Conservation (phyloP, 2,797 vertebrate genomes). For the Anguilla obscura region DNA sequence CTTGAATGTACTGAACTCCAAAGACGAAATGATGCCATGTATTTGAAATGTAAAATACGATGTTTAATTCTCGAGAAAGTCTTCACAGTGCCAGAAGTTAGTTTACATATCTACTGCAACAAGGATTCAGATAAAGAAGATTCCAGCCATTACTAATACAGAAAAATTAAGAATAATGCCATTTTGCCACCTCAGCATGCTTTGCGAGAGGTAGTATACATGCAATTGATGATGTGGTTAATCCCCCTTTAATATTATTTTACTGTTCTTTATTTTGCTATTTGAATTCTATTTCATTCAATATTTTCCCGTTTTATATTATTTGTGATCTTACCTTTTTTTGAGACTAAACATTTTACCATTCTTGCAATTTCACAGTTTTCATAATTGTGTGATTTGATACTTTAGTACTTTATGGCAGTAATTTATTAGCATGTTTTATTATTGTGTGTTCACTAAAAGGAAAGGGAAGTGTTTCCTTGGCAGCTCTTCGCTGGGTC, state of each 20-base stretch:
- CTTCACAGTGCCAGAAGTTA: not conserved
- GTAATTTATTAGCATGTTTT: constrained; percentile 3
- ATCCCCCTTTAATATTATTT: not conserved
- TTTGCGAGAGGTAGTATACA: not conserved
- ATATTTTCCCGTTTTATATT: not conserved
- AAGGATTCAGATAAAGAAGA: not conserved
- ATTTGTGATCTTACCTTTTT: not conserved
- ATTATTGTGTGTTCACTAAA: constrained; percentile 14
- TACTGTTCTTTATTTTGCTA: not conserved
- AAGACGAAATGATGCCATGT: constrained; percentile 4
- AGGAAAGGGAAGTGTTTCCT: constrained; percentile 1
- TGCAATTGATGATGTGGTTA: not conserved
- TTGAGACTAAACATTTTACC: not conserved
- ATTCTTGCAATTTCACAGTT: not conserved
- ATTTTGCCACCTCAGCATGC: not conserved
- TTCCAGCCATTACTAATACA: not conserved
- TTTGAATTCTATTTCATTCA: not conserved
- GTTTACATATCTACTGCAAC: not conserved
- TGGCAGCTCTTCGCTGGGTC: not conserved
- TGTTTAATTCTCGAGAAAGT: not conserved
- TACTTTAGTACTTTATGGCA: not conserved
- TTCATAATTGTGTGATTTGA: not conserved
- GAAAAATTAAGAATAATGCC: not conserved
- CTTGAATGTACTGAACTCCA: constrained; percentile 8
- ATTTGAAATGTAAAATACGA: constrained; percentile 15